Evolutionary conservation across 2,113 vertebrate species (phyloP).

Genomic region (Pseudorhombus dupliciocellatus): DNA sequence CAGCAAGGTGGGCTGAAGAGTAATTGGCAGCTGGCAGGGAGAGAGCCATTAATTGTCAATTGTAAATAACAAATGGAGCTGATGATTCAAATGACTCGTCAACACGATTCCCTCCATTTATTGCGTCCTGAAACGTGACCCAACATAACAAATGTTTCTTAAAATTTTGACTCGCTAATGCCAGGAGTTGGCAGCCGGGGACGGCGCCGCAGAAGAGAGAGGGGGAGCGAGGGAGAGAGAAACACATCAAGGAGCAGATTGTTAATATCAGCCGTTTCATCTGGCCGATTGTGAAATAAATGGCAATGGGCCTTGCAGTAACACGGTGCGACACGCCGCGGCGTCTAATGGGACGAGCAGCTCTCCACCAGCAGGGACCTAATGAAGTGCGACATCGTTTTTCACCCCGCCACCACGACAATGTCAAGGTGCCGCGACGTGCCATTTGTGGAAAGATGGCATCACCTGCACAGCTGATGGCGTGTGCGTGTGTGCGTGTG

Average conservation of each 20-base stretch:
- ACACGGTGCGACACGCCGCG: slow-evolving; percentile 75
- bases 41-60: slow-evolving; percentile 81
- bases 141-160: slow-evolving; percentile 76
- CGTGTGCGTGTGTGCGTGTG: too few relatives aligned
- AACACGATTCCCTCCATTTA: slow-evolving; percentile 79
- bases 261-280: slow-evolving; percentile 88
- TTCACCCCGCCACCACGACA: slow-evolving; percentile 79
- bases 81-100: slow-evolving; percentile 80
- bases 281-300: slow-evolving; percentile 86
- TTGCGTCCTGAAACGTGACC: slow-evolving; percentile 79
- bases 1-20: slow-evolving; percentile 82
- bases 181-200: slow-evolving; percentile 30
- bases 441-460: slow-evolving; percentile 79
- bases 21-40: slow-evolving; percentile 81
- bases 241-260: slow-evolving; percentile 85
- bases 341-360: slow-evolving; percentile 84
- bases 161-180: slow-evolving; percentile 34
- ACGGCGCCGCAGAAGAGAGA: background rate
- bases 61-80: slow-evolving; percentile 84
- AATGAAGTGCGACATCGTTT: slow-evolving; percentile 86
- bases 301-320: slow-evolving; percentile 87
- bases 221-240: slow-evolving; percentile 34
- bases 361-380: slow-evolving; percentile 77
- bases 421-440: slow-evolving; percentile 81
- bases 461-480: slow-evolving; percentile 74